Evolutionary conservation across 2,888 invertebrate species (phyloP), one percentile per base, ranked within the genome.

Genomic region (Andricus quercusramuli): DNA sequence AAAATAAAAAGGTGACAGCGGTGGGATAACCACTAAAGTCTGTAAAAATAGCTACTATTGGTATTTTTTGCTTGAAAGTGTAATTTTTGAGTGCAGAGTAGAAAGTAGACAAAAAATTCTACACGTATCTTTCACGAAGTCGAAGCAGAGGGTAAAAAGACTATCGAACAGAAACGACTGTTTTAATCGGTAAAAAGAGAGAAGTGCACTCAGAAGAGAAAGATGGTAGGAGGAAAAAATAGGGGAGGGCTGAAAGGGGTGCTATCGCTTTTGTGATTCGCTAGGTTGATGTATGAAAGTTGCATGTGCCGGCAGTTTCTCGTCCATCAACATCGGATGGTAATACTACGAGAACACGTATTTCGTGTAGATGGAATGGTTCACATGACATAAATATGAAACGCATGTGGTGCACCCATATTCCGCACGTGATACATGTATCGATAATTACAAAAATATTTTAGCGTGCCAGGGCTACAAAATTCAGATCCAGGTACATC

Each of bases 281-380:
- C 84, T 83, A 84, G 85, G 85, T 85, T 86, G 86, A 88, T 85
- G 88, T 84, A 87, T 83, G 80, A 84, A 84, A 81, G 85, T 77
- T 81, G 85, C 82, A 80, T 82, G 80, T 78, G 80, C 59, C 65
- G 68, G 82, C 80, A 81, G 84, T 83, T 85, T 83, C 85, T 84
- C 87, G 85, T 87, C 86, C 87, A 87, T 88, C 88, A 88, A 85
- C 85, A 81, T 67, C 83, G 79, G 74, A 59, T 56, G 15, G 66
- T 51, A 44, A 70, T 78, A 44, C 5, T 15, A 68, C 68, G 68
- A 68, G 44, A 68, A 68, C 44, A 44, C 44, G n/a, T 47, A 68
- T 68, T 41, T 22, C 44, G 13, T 68, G 47, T 47, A 47, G 68
- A 68, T 68, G 68, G 44, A 68, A 68, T 68, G 68, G 44, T 47